Conservation (phyloP, 1,140 invertebrate genomes). For the Helicoverpa zea region DNA sequence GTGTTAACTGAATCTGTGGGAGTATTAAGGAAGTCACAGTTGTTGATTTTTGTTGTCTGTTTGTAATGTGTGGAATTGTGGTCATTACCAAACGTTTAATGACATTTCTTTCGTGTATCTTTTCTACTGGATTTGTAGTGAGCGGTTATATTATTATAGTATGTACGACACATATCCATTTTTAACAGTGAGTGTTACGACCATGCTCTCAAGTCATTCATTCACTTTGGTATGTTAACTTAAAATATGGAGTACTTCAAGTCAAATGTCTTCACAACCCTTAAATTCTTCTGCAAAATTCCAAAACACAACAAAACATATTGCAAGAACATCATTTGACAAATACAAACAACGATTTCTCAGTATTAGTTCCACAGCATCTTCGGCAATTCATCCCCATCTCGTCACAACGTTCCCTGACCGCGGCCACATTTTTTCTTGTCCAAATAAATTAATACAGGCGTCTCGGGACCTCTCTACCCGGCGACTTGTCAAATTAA, state of each 20-base stretch:
- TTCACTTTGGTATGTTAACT: too few species aligned
- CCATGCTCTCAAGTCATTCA: too few species aligned
- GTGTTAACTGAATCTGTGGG: constrained; percentile 72
- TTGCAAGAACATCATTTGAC: constrained; percentile 4
- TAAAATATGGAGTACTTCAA: too few species aligned
- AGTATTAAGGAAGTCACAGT: constrained; percentile 61
- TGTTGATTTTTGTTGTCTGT: constrained; percentile 43
- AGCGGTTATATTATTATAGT: too few species aligned
- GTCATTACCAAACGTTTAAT: background rate
- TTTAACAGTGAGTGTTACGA: too few species aligned
- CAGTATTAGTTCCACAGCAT: constrained; percentile 36
- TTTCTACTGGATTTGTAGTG: too few species aligned
- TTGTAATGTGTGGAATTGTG: constrained; percentile 7
- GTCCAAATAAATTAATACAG: constrained; percentile 84
- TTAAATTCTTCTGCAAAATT: background rate
- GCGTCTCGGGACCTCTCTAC: constrained; percentile 71
- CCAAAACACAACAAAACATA: background rate
- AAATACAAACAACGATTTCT: constrained; percentile 41
- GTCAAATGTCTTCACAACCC: background rate
- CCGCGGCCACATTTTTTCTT: constrained; percentile 79
- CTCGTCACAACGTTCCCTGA: constrained; percentile 58
- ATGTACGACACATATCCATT: too few species aligned
- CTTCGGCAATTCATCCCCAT: constrained; percentile 49
- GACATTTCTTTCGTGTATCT: too few species aligned
- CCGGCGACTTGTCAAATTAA: constrained; percentile 83